phyloP scores from a whole-genome alignment of 2,888 invertebrate genomes.

The Cabera pusaria region DNA sequence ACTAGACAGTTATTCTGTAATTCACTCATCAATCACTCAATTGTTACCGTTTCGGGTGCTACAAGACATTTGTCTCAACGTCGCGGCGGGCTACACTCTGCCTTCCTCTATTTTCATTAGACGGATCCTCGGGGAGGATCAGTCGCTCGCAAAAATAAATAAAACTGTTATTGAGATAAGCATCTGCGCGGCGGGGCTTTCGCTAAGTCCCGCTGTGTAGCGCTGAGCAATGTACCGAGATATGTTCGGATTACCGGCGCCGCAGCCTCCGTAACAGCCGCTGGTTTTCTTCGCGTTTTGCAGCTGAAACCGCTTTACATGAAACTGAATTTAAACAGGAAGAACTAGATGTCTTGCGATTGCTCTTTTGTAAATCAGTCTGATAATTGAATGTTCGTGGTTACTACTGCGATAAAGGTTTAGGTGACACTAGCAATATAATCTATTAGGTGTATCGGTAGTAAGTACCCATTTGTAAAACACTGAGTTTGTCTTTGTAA shows the following conservation, averaged over 20 bases:
- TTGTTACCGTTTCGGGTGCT: constrained; percentile 4
- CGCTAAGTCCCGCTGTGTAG: constrained; percentile 80
- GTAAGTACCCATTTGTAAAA: too few species aligned
- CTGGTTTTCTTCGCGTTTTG: constrained; percentile 64
- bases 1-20: too few species aligned
- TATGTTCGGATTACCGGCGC: constrained; percentile 76
- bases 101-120: constrained; percentile 76
- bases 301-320: constrained; percentile 67
- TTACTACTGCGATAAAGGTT: too few species aligned
- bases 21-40: too few species aligned
- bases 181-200: constrained; percentile 77
- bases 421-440: too few species aligned
- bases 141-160: constrained; percentile 80
- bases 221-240: constrained; percentile 80
- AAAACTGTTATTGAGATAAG: constrained; percentile 84
- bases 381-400: too few species aligned
- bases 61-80: constrained; percentile 5
- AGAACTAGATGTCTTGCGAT: neutral
- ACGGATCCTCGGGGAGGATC: constrained; percentile 73
- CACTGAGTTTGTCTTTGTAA: too few species aligned
- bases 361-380: too few species aligned
- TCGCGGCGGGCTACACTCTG: constrained; percentile 41
- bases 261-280: constrained; percentile 46
- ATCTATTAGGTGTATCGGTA: too few species aligned
- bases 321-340: constrained; percentile 29